These are phyloP conservation scores for Chaenocephalus aceratus DNA, from an alignment of 2,113 vertebrate species.

Conservation along the genomic window DNA sequence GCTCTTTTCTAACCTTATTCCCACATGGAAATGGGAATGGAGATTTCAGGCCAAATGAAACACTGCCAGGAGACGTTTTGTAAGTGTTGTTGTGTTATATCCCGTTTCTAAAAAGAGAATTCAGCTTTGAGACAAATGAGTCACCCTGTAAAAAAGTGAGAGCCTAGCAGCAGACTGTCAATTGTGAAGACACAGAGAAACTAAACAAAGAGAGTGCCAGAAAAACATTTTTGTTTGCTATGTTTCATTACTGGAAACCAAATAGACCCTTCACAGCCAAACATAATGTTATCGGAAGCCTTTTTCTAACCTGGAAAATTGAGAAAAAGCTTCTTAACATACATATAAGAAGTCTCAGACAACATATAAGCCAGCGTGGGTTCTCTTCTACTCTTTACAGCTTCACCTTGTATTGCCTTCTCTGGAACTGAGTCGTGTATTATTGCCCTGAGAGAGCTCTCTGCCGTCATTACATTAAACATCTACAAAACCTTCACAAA, in stretches of 20 bases:
- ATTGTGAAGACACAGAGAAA: not conserved
- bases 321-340: not conserved
- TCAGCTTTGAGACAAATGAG: slow-evolving; percentile 54
- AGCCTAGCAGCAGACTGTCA: slow-evolving; percentile 22
- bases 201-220: not conserved
- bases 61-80: slow-evolving; percentile 36
- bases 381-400: slow-evolving; percentile 16
- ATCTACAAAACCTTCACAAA: slow-evolving; percentile 42
- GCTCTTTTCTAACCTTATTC: slow-evolving; percentile 44
- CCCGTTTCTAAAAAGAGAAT: slow-evolving; percentile 55
- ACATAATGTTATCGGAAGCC: not conserved
- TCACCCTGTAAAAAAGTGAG: slow-evolving; percentile 28
- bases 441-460: slow-evolving; percentile 33
- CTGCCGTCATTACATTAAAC: slow-evolving; percentile 50
- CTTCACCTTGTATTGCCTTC: slow-evolving; percentile 49
- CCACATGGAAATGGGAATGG: slow-evolving; percentile 54
- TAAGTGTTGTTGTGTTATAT: slow-evolving; percentile 39
- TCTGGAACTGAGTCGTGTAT: slow-evolving; percentile 65
- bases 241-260: slow-evolving; percentile 1
- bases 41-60: slow-evolving; percentile 47
- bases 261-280: not conserved
- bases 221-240: not conserved
- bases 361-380: slow-evolving; percentile 40
- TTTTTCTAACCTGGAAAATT: slow-evolving; percentile 13
- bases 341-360: slow-evolving; percentile 1